Evolutionary conservation across 1,140 invertebrate species (phyloP).

Genomic region (Brachionus plicatilis): DNA sequence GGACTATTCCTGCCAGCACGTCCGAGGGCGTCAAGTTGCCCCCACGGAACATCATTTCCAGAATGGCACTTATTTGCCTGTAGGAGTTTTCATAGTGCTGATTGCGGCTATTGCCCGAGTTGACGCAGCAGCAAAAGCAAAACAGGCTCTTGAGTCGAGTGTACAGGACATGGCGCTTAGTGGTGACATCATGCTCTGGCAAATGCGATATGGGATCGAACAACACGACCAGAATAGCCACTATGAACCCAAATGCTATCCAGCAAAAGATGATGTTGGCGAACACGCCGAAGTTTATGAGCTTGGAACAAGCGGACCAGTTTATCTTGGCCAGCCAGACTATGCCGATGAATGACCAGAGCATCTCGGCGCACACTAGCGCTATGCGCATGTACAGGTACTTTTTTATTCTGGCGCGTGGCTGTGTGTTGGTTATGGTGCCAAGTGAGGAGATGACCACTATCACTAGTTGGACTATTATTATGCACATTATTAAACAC

Average conservation of each 20-base stretch:
- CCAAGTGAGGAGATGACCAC: not conserved
- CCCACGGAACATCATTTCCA: conserved; percentile 14
- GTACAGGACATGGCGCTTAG: not conserved
- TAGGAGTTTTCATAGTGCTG: conserved; percentile 24
- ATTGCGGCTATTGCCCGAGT: not conserved
- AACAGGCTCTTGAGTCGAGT: not conserved
- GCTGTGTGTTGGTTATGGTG: conserved; percentile 12
- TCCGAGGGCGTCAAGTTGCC: conserved; percentile 20
- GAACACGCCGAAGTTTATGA: not conserved
- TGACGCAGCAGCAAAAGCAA: not conserved
- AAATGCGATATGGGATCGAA: conserved; percentile 31
- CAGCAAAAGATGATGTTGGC: conserved; percentile 8
- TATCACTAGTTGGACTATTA: not conserved
- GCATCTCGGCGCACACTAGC: not conserved
- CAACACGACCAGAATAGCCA: not conserved
- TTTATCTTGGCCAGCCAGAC: not conserved
- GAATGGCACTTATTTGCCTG: conserved; percentile 14
- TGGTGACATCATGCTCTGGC: not conserved
- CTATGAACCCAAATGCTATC: not conserved
- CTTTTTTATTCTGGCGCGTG: not conserved
- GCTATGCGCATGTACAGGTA: not conserved
- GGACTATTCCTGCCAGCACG: conserved; percentile 5
- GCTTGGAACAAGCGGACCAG: not conserved
- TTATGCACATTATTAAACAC: not conserved
- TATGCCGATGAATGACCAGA: conserved; percentile 5